These are phyloP conservation scores for Passerina amoena DNA, from an alignment of 2,113 vertebrate species.

Conservation along the genomic window DNA sequence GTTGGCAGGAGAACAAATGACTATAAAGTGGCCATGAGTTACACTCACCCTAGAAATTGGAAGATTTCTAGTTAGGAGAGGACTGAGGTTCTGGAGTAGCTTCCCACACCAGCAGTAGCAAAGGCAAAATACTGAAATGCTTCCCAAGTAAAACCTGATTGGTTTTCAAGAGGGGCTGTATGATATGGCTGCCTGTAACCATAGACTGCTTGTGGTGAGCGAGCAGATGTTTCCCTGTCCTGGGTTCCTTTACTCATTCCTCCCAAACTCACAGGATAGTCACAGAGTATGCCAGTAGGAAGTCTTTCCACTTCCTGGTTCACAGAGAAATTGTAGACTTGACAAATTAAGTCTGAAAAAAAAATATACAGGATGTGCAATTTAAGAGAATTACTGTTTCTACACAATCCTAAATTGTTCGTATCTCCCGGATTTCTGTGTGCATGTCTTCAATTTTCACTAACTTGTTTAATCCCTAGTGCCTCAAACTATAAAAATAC, in stretches of 20 bases:
- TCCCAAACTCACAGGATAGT: background rate
- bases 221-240: background rate
- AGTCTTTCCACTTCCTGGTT: background rate
- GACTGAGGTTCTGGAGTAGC: background rate
- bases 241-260: background rate
- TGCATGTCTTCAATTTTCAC: background rate
- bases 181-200: background rate
- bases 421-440: background rate
- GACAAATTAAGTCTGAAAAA: background rate
- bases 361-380: background rate
- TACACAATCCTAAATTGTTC: background rate
- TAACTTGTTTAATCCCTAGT: background rate
- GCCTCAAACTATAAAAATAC: background rate
- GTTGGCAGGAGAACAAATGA: slow-evolving; percentile 39
- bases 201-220: rapidly evolving
- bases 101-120: background rate
- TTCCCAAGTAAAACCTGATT: background rate
- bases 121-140: background rate
- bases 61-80: background rate
- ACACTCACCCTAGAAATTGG: background rate
- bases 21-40: background rate
- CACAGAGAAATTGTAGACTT: background rate
- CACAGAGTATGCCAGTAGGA: background rate
- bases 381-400: background rate
- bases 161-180: background rate